phyloP scores from a whole-genome alignment of 2,888 invertebrate species.

The Zygaena filipendulae region DNA sequence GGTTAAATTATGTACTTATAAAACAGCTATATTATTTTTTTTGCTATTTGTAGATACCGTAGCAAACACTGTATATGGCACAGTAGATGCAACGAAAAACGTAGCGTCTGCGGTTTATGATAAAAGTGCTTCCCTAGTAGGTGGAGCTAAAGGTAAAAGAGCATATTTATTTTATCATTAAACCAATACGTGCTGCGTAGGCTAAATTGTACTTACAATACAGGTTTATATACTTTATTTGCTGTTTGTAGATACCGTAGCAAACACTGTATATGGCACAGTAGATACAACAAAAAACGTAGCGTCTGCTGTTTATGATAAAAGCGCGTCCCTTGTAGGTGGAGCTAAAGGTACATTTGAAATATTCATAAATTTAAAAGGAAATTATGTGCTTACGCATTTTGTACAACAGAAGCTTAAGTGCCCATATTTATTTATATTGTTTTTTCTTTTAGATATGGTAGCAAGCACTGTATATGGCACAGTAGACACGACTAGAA shows the following conservation, averaged over 20 bases:
- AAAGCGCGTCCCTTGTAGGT: conserved; percentile 27
- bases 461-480: conserved; percentile 26
- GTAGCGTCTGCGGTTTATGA: conserved; percentile 31
- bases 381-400: too few species aligned
- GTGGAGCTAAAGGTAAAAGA: conserved; percentile 29
- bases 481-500: conserved; percentile 35
- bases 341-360: conserved; percentile 20
- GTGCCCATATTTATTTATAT: conserved; percentile 7
- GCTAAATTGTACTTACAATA: too few species aligned
- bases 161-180: neutral
- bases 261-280: conserved; percentile 21
- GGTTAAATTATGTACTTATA: too few species aligned
- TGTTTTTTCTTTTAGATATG: conserved; percentile 29
- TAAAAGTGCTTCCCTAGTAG: conserved; percentile 25
- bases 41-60: conserved; percentile 26
- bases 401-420: too few species aligned
- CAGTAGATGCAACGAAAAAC: conserved; percentile 40
- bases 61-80: conserved; percentile 27
- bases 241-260: conserved; percentile 25
- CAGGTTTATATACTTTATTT: too few species aligned
- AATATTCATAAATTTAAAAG: neutral
- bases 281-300: conserved; percentile 25
- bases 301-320: conserved; percentile 25
- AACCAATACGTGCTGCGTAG: too few species aligned
- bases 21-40: too few species aligned